Evolutionary conservation across 92 coral and sea anemone genomes (phyloP).

Genomic region (Muricea muricata): DNA sequence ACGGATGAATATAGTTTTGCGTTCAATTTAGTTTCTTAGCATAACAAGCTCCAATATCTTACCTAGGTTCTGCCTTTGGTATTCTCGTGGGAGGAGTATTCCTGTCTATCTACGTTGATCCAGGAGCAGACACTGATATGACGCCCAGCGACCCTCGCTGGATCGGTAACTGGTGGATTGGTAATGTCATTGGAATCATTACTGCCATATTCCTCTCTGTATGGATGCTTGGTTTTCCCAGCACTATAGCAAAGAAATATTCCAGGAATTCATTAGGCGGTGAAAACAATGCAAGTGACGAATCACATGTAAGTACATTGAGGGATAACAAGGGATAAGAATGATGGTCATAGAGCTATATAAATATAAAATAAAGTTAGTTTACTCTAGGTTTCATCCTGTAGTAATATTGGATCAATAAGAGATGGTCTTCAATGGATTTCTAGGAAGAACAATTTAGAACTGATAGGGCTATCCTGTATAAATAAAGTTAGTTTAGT

Average conservation of each 20-base stretch:
- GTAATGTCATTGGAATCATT: slow-evolving; percentile 49
- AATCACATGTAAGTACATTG: slow-evolving; percentile 39
- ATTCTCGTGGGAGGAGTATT: slow-evolving; percentile 43
- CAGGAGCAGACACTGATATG: slow-evolving; percentile 37
- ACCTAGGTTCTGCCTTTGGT: slow-evolving; percentile 32
- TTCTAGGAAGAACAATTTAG: neutral
- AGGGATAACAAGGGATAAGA: too few relatives aligned
- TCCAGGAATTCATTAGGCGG: neutral
- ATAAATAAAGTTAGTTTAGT: neutral
- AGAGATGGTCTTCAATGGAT: neutral
- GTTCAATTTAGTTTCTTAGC: too few relatives aligned
- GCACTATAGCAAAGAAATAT: slow-evolving; percentile 38
- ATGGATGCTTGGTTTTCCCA: slow-evolving; percentile 71
- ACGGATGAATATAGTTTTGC: too few relatives aligned
- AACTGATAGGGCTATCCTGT: neutral
- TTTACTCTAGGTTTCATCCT: neutral
- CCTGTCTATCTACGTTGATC: slow-evolving; percentile 57
- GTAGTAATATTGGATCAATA: neutral
- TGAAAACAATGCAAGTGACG: slow-evolving; percentile 29
- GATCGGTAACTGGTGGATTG: slow-evolving; percentile 68
- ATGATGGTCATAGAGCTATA: neutral
- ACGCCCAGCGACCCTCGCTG: slow-evolving; percentile 47
- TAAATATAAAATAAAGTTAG: neutral
- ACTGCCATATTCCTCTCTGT: slow-evolving; percentile 66
- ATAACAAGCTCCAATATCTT: too few relatives aligned